Base-by-base conservation (phyloP, 1,140 invertebrate species). In the Adelges cooleyi region DNA sequence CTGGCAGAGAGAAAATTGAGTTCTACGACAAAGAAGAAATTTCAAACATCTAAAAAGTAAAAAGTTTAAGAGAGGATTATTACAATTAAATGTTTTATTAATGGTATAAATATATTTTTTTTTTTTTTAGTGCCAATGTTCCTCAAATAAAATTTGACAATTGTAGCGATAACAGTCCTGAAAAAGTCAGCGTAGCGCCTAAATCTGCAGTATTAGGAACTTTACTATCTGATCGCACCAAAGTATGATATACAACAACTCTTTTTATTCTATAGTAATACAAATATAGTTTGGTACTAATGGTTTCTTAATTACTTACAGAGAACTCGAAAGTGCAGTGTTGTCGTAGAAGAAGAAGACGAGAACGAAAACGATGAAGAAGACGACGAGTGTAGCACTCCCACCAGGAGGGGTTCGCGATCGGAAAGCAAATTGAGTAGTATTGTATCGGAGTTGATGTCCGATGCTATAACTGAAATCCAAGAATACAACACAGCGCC, bases 1-100 rank as follows among this genome's bases (percentile, higher is more conserved):
- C 78, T 99, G 67, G 95, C 94, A 22, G 96, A 99, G 78, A 78
- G 93, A 66, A 92, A 94, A 75, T 77, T 96, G 22, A 81, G 83
- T 73, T 80, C 85, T 46, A 82, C 87, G 65, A 75, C 83, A 22
- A 82, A 85, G 69, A 84, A 87, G 71, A 78, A 79, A 66, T 73
- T 74, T 29, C 75, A 70, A 51, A 69, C 17, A 33, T 13, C 1
- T 15, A 62, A 62, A 62, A 62, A 33, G 56, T 62, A 62, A 8
- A 6, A 6, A 33, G n/a, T n/a, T n/a, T n/a, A n/a, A n/a, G n/a
- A n/a, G n/a, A n/a, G n/a, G n/a, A n/a, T n/a, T n/a, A n/a, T n/a
- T n/a, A n/a, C n/a, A n/a, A n/a, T n/a, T n/a, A n/a, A n/a, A n/a
- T n/a, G n/a, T n/a, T n/a, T n/a, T n/a, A n/a, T n/a, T n/a, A n/a